Evolutionary conservation across 2,113 vertebrate species (phyloP).

Genomic region (Cinclus cinclus): DNA sequence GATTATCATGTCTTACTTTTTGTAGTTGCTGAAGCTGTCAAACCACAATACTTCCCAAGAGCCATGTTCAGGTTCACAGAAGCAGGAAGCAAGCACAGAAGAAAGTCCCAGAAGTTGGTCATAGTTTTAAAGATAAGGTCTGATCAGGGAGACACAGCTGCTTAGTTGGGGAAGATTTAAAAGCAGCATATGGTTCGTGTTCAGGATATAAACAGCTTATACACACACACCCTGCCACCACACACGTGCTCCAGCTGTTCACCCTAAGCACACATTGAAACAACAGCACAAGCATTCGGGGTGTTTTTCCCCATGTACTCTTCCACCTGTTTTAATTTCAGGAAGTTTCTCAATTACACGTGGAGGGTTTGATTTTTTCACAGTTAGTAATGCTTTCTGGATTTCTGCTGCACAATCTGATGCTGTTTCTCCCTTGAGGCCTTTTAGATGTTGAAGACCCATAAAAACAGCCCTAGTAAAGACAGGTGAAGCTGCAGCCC

Average conservation of each 20-base stretch:
- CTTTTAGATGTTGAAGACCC: neutral
- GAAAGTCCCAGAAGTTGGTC: neutral
- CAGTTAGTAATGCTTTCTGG: neutral
- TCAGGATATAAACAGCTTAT: neutral
- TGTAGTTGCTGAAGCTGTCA: slow-evolving; percentile 6
- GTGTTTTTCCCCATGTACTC: neutral
- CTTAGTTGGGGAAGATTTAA: slow-evolving; percentile 8
- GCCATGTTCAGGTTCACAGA: neutral
- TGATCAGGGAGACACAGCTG: neutral
- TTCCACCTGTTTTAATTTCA: neutral
- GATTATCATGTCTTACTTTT: slow-evolving; percentile 10
- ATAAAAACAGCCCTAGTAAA: neutral
- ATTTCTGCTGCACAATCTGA: neutral
- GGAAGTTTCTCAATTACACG: neutral
- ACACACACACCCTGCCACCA: neutral
- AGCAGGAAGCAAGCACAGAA: neutral
- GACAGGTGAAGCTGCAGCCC: neutral
- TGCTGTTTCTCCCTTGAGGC: neutral
- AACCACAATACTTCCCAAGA: neutral
- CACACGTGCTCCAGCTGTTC: neutral
- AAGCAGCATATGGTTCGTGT: neutral
- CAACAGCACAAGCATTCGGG: neutral
- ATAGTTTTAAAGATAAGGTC: slow-evolving; percentile 9
- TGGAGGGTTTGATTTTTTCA: neutral
- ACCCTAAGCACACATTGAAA: neutral